A percentile compares a stretch with the other conserved stretches of the same genome.
Evolutionary conservation across 2,113 vertebrate species (phyloP).

Genomic region (Cyprinodon variegatus): DNA sequence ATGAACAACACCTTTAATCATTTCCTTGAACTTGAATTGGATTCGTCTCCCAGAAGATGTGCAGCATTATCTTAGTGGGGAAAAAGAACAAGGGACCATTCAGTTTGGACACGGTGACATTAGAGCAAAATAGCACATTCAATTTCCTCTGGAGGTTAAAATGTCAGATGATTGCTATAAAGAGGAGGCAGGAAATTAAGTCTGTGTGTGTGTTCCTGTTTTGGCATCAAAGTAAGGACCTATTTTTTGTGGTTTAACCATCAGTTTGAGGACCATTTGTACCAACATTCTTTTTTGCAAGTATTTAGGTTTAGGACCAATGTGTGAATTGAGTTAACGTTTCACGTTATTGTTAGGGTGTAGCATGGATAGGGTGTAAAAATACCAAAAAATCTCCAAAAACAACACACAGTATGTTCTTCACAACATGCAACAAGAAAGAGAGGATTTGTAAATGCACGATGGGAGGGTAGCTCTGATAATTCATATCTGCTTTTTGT

Average conservation of each 20-base stretch:
- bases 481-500: conserved; percentile 23
- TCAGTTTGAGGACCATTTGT: no score
- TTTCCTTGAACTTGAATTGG: accelerated
- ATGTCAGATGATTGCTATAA: conserved; percentile 28
- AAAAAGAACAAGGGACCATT: conserved; percentile 26
- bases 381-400: no score
- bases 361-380: no score
- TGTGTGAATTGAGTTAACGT: no score
- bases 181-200: conserved; percentile 43
- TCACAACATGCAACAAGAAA: no score
- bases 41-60: neutral
- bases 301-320: no score
- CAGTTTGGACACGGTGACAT: conserved; percentile 24
- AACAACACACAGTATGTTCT: no score
- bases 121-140: conserved; percentile 31
- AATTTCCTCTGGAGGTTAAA: conserved; percentile 53
- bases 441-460: no score
- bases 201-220: conserved; percentile 2
- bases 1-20: neutral
- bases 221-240: no score
- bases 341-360: no score
- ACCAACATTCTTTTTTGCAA: no score
- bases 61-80: conserved; percentile 36
- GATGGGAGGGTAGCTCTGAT: conserved; percentile 16
- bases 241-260: no score